Evolutionary conservation across 2,888 invertebrate species (phyloP).

Genomic region (Drosophila hamatofila): DNA sequence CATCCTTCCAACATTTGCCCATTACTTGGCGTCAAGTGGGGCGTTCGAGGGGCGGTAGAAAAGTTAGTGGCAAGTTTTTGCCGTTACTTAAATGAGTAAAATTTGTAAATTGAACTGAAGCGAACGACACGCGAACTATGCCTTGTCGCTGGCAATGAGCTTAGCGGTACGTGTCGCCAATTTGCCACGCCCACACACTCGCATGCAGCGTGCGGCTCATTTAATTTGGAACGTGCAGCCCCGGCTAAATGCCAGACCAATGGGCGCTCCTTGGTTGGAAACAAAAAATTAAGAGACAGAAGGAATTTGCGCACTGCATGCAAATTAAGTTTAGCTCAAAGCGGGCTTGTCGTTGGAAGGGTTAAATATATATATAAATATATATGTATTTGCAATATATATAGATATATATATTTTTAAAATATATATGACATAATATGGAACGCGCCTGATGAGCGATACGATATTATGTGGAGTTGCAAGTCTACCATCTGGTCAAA

Average conservation of each 20-base stretch:
- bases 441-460: slow-evolving; percentile 81
- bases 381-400: slow-evolving; percentile 13
- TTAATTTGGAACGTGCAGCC: slow-evolving; percentile 69
- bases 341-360: slow-evolving; percentile 35
- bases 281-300: slow-evolving; percentile 18
- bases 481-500: slow-evolving; percentile 84
- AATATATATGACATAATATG: slow-evolving; percentile 80
- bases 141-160: slow-evolving; percentile 21
- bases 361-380: slow-evolving; percentile 30
- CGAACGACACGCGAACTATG: slow-evolving; percentile 25
- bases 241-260: slow-evolving; percentile 41
- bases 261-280: slow-evolving; percentile 20
- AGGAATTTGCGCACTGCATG: slow-evolving; percentile 53
- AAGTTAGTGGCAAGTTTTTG: slow-evolving; percentile 56
- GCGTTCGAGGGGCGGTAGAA: background rate
- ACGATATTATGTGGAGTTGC: slow-evolving; percentile 85
- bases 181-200: slow-evolving; percentile 52
- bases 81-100: slow-evolving; percentile 49
- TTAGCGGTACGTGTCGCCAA: slow-evolving; percentile 62
- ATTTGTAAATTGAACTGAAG: slow-evolving; percentile 68
- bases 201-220: slow-evolving; percentile 48
- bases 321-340: slow-evolving; percentile 53
- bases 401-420: slow-evolving; percentile 25
- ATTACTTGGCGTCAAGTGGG: slow-evolving; percentile 40
- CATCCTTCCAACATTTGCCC: slow-evolving; percentile 75